Percentiles rank a stretch among this genome's conserved stretches.
phyloP scores from a whole-genome alignment of 2,113 vertebrate species.

The Rhizomys pruinosus region DNA sequence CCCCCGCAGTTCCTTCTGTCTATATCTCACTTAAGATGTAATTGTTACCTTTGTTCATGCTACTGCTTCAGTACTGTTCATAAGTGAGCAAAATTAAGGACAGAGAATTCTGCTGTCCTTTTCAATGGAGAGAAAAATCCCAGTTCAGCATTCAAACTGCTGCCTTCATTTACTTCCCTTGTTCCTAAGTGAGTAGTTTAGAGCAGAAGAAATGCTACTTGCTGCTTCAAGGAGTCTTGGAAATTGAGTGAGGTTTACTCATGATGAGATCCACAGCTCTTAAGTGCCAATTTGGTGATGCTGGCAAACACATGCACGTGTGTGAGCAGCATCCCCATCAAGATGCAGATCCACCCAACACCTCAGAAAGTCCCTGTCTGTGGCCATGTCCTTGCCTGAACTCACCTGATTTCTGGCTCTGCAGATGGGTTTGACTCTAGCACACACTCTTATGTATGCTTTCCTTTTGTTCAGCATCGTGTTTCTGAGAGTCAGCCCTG shows the following conservation, averaged over 20 bases:
- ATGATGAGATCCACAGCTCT: neutral
- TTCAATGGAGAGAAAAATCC: slow-evolving; percentile 69
- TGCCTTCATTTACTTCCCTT: slow-evolving; percentile 23
- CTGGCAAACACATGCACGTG: neutral
- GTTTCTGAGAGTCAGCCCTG: neutral
- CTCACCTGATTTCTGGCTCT: neutral
- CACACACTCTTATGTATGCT: neutral
- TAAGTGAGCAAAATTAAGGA: neutral
- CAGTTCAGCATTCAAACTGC: slow-evolving; percentile 47
- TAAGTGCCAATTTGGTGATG: neutral
- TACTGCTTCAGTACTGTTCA: neutral
- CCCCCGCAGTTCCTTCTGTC: rapidly evolving
- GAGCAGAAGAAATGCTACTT: slow-evolving; percentile 60
- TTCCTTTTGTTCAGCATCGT: neutral
- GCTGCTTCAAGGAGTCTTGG: slow-evolving; percentile 18
- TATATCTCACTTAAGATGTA: neutral
- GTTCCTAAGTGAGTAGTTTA: slow-evolving; percentile 61
- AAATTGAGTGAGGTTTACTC: neutral
- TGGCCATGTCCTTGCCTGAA: neutral
- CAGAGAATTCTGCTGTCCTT: neutral
- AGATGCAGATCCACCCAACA: neutral
- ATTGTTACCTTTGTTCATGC: neutral
- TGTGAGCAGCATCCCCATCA: neutral
- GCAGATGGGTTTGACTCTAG: neutral
- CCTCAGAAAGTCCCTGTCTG: neutral